Base-by-base conservation (phyloP, 1,140 invertebrate species). In the Musca vetustissima region DNA sequence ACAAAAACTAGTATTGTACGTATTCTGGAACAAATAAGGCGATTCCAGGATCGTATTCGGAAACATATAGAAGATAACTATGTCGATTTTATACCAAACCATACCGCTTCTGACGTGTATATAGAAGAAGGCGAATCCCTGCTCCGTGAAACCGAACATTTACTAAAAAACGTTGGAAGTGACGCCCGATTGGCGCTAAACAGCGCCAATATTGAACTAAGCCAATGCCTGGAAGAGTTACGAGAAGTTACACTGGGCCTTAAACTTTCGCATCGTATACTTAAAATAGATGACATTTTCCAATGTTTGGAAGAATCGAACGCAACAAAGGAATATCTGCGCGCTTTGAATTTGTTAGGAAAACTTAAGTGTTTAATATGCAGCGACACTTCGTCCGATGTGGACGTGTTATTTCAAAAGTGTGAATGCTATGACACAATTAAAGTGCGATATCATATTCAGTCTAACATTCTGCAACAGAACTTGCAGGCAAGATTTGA, bases 41-140 rank as follows among this genome's bases (percentile, higher is more conserved):
- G 71, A 17, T 80, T 73, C 25, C 81, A 83, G 55, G 64, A 72
- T 17, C 74, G 75, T 36, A 71, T 75, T 64, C 75, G 76, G 21
- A 74, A 72, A 22, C 75, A 79, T 49, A 79, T 83, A 7, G 76
- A 81, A 17, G 72, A 75, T 8, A 81, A 82, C 66, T 81, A 80
- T 50, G 68, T 68, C 0, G 78, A 83, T 7, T 83, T 82, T 22
- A 73, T 82, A 73, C 73, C 78, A 24, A 80, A 78, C 64, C 71
- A 80, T 52, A 77, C 74, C 9, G 70, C 76, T 1, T 73, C 78
- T 19, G 76, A 77, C 19, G 68, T 73, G 17, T 78, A 72, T 19
- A 69, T 83, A 21, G 78, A 82, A 11, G 77, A 83, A 52, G 72
- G 72, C 0, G 69, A 68, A 4, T 64, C 70, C 1, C 48, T 82